Evolutionary conservation across 2,888 invertebrate genomes (phyloP).

Genomic region (Tachina lurida): DNA sequence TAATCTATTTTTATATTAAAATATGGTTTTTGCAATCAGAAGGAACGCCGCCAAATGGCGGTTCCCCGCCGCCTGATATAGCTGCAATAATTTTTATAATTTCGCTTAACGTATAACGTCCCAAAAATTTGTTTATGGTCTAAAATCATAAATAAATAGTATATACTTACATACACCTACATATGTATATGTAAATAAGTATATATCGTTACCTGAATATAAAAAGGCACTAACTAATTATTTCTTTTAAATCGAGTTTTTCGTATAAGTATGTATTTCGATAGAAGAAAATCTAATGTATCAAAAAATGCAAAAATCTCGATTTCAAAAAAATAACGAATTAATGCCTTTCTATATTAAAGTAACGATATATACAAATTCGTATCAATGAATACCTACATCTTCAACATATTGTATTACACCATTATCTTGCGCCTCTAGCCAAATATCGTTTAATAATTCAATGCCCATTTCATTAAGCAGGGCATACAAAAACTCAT

Average conservation of each 20-base stretch:
- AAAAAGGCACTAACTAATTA: background rate
- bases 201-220: background rate
- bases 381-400: conserved; percentile 70
- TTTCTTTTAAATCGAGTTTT: no score
- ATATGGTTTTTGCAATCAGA: conserved; percentile 76
- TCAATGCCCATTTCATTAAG: conserved; percentile 79
- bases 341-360: no score
- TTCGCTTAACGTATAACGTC: conserved; percentile 74
- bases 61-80: conserved; percentile 72
- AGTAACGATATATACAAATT: background rate
- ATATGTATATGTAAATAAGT: background rate
- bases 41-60: conserved; percentile 78
- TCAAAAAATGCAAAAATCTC: no score
- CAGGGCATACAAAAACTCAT: conserved; percentile 77
- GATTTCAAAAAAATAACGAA: no score
- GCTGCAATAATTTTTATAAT: conserved; percentile 75
- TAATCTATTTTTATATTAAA: background rate
- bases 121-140: conserved; percentile 76
- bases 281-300: no score
- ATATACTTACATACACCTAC: no score
- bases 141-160: conserved; percentile 61
- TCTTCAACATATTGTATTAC: conserved; percentile 73
- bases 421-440: conserved; percentile 73
- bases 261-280: no score
- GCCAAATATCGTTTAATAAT: conserved; percentile 79